phyloP scores from a whole-genome alignment of 1,140 invertebrate genomes.

The Laupala kohalensis region DNA sequence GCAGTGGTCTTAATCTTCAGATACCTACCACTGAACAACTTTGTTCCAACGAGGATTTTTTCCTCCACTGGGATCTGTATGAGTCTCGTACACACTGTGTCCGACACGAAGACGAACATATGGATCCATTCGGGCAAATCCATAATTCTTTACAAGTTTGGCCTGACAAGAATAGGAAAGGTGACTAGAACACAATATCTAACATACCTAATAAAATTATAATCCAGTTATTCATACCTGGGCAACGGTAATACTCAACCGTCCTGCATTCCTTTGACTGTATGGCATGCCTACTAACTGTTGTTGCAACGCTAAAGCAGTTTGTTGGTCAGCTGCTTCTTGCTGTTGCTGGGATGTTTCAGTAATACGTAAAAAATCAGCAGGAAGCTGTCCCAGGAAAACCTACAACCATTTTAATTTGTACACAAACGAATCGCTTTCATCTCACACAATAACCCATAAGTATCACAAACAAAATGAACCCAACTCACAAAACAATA shows the following conservation, averaged over 20 bases:
- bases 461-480: background rate
- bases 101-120: slow-evolving; percentile 86
- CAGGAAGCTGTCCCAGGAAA: slow-evolving; percentile 64
- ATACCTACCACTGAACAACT: slow-evolving; percentile 68
- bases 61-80: slow-evolving; percentile 86
- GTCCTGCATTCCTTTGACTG: slow-evolving; percentile 49
- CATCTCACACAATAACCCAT: background rate
- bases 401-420: too few relatives aligned
- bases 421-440: slow-evolving; percentile 10
- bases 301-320: slow-evolving; percentile 68
- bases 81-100: slow-evolving; percentile 88
- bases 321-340: slow-evolving; percentile 61
- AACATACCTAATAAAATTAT: background rate
- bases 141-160: slow-evolving; percentile 92
- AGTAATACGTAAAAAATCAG: slow-evolving; percentile 62
- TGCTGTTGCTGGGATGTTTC: slow-evolving; percentile 45
- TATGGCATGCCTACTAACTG: slow-evolving; percentile 41
- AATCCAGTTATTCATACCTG: slow-evolving; percentile 39
- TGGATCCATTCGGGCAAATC: slow-evolving; percentile 89
- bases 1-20: too few relatives aligned
- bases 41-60: slow-evolving; percentile 94
- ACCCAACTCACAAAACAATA: background rate
- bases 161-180: slow-evolving; percentile 39
- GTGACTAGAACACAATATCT: background rate
- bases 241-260: slow-evolving; percentile 66